Evolutionary conservation across 2,113 vertebrate species (phyloP), one percentile per base, ranked within the genome.

Genomic region (Xenopus borealis): DNA sequence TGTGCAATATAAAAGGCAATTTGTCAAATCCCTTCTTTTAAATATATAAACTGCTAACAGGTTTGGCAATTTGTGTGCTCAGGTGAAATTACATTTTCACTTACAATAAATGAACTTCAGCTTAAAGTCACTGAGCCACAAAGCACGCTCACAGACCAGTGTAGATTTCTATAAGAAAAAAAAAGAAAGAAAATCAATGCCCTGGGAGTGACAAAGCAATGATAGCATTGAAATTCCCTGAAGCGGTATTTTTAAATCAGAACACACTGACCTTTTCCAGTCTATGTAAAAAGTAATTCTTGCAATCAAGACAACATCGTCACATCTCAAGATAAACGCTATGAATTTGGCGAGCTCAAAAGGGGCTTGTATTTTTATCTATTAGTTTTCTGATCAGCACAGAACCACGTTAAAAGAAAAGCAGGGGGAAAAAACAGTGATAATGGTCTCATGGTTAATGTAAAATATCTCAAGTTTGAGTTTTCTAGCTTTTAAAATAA

Each of bases 41-140:
- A 69, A 69, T 75, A 44, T 59, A 75, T 75, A 65, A 69, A 69
- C 66, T 45, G 66, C 66, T 75, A 75, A 75, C 62, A 58, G 73
- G 45, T 45, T 44, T 67, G 47, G 64, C 74, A 70, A 69, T 77
- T 64, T 77, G 74, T 64, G 59, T 18, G 59, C 52, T 53, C 74
- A 63, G 74, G 67, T 77, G 63, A 77, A 77, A 77, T 77, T 62
- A 63, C 44, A 70, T 70, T 77, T 63, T 18, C 59, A 64, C 45
- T 57, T 57, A 70, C 63, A 64, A 77, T 77, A 52, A 77, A 77
- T 77, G 74, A 70, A 70, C 66, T 70, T 18, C 59, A 62, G 74
- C 45, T 52, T 78, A 78, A 82, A 86, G 82, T 68, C 80, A 86
- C 71, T 82, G 73, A 86, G 62, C 71, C 78, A 78, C 72, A 86